phyloP scores from a whole-genome alignment of 2,113 vertebrate species.

The Leucoraja erinaceus region DNA sequence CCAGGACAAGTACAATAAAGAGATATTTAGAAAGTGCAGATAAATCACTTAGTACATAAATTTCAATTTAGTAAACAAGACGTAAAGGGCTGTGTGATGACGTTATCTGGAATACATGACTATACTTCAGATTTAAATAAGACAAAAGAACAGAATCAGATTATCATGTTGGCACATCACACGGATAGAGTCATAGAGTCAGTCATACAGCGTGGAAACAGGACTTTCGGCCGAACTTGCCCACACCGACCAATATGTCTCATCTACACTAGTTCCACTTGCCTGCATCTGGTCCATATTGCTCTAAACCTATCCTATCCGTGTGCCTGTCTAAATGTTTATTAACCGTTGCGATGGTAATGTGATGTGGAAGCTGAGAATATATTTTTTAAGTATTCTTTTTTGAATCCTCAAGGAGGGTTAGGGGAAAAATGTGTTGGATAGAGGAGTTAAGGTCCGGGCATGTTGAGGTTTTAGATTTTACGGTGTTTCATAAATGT shows the following conservation, averaged over 20 bases:
- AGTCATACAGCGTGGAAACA: no score
- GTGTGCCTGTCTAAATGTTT: no score
- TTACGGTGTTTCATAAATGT: not conserved
- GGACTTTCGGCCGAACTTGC: no score
- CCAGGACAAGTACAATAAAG: not conserved
- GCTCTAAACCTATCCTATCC: no score
- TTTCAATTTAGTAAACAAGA: conserved; percentile 1
- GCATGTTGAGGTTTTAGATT: not conserved
- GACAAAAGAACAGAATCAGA: not conserved
- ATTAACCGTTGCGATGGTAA: no score
- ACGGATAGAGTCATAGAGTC: not conserved
- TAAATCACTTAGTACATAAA: not conserved
- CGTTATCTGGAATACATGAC: not conserved
- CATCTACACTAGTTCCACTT: no score
- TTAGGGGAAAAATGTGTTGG: not conserved
- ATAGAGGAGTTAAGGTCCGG: not conserved
- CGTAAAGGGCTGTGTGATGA: not conserved
- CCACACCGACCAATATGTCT: no score
- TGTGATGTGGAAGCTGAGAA: not conserved
- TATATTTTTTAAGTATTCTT: not conserved
- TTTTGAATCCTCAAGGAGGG: not conserved
- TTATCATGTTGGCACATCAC: not conserved
- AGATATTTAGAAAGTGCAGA: not conserved
- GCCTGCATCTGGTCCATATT: no score
- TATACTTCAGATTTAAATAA: not conserved